Evolutionary conservation across 2,797 vertebrate species (phyloP).

Genomic region (Thripadectes ignobilis): DNA sequence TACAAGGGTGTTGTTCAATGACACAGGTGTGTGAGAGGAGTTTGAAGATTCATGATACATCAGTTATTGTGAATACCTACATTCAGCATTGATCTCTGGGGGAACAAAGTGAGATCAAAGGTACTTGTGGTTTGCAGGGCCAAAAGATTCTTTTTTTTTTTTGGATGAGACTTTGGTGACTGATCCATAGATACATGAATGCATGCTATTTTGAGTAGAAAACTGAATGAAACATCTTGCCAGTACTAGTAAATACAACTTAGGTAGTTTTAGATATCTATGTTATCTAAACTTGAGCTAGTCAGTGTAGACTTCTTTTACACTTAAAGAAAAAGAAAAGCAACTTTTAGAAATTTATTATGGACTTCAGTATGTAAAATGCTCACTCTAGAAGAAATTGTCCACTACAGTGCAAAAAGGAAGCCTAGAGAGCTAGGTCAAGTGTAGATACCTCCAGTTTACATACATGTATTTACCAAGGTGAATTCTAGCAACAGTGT

Average conservation of each 20-base stretch:
- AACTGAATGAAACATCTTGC: neutral
- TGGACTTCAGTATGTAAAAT: neutral
- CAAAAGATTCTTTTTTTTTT: neutral
- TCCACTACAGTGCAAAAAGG: neutral
- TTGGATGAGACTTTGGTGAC: neutral
- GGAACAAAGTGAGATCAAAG: neutral
- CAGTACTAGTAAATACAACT: neutral
- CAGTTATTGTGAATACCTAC: neutral
- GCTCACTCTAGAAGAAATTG: neutral
- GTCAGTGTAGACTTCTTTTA: neutral
- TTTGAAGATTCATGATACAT: neutral
- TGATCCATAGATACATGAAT: neutral
- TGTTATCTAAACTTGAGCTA: neutral
- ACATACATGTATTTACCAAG: neutral
- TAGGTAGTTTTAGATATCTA: neutral
- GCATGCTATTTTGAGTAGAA: neutral
- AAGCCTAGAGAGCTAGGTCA: neutral
- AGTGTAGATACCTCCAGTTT: neutral
- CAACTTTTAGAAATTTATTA: neutral
- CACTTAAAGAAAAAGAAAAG: neutral
- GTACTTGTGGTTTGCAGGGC: neutral
- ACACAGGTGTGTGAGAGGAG: neutral
- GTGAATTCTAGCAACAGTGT: neutral
- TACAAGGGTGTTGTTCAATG: neutral
- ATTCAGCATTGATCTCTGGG: neutral